Conservation (phyloP, 2,113 vertebrate species). For the Ochotona curzoniae region DNA sequence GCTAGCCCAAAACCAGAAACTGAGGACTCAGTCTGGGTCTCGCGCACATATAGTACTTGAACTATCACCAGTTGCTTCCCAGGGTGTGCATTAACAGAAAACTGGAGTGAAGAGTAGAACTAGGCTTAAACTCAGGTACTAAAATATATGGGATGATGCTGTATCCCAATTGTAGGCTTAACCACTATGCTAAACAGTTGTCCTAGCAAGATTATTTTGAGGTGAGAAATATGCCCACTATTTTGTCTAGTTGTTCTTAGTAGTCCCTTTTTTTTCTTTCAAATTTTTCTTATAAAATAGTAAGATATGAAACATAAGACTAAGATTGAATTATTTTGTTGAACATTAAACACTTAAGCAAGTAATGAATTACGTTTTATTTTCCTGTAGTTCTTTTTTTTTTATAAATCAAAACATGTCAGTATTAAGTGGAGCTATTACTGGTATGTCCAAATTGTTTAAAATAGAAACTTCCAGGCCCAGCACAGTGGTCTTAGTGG, state of each 20-base stretch:
- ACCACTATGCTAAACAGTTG: too few species aligned
- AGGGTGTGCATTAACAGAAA: too few species aligned
- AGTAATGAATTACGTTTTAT: neutral
- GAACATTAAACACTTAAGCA: neutral
- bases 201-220: neutral
- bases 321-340: neutral
- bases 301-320: conserved; percentile 27
- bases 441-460: neutral
- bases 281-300: neutral
- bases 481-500: too few species aligned
- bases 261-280: neutral
- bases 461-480: neutral
- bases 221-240: neutral
- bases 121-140: too few species aligned
- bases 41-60: too few species aligned
- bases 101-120: too few species aligned
- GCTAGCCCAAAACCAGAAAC: too few species aligned
- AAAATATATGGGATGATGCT: too few species aligned
- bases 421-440: neutral
- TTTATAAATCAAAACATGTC: neutral
- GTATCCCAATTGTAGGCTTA: too few species aligned
- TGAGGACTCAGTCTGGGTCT: too few species aligned
- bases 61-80: too few species aligned
- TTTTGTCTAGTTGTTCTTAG: neutral
- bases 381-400: conserved; percentile 11